A percentile compares a stretch with the other conserved stretches of the same genome.
These are phyloP conservation scores for Thymelicus sylvestris DNA, from an alignment of 2,888 invertebrate species.

Conservation along the genomic window DNA sequence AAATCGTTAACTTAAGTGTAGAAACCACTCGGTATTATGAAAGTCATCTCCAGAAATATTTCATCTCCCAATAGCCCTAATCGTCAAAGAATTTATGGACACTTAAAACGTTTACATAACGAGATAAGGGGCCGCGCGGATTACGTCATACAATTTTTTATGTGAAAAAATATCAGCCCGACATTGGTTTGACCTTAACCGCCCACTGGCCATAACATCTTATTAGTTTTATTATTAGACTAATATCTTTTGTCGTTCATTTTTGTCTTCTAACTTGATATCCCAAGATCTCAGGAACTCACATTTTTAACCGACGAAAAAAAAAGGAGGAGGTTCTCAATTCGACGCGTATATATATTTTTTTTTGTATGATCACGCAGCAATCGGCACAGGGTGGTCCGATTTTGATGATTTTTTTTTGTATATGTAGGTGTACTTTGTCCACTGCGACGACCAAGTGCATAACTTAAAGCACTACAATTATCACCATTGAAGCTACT, in stretches of 20 bases:
- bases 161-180: slow-evolving; percentile 6
- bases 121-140: background rate
- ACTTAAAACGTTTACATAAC: background rate
- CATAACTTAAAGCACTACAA: too few relatives aligned
- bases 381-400: too few relatives aligned
- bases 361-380: too few relatives aligned
- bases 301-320: too few relatives aligned
- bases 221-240: background rate
- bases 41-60: background rate
- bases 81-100: slow-evolving; percentile 7
- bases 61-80: slow-evolving; percentile 1
- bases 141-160: background rate
- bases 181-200: slow-evolving; percentile 1
- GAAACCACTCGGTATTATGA: background rate
- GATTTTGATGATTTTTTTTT: too few relatives aligned
- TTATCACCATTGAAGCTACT: too few relatives aligned
- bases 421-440: too few relatives aligned
- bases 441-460: too few relatives aligned
- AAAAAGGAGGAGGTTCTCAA: too few relatives aligned
- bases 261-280: too few relatives aligned
- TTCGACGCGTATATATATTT: too few relatives aligned
- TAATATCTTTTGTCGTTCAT: background rate
- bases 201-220: background rate
- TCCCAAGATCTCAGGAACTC: too few relatives aligned
- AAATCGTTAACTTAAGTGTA: background rate